phyloP scores from a whole-genome alignment of 2,888 invertebrate genomes.

The Hecatera dysodea region DNA sequence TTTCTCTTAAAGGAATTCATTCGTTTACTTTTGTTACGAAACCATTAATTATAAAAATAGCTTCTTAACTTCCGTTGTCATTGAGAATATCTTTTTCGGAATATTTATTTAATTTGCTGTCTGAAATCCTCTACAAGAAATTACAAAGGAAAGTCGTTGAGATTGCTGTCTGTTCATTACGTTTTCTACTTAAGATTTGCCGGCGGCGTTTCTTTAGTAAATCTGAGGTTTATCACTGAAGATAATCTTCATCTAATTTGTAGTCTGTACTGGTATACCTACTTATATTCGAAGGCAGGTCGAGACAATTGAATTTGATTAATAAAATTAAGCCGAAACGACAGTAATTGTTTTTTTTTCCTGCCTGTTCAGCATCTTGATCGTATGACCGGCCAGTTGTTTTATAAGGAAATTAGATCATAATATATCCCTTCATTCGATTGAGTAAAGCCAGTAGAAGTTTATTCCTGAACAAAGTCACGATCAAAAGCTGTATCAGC shows the following conservation, averaged over 20 bases:
- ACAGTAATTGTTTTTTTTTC: background rate
- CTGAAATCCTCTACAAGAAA: conserved; percentile 17
- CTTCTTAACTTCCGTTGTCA: background rate
- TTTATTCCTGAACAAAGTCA: background rate
- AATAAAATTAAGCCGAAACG: conserved; percentile 2
- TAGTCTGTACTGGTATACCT: background rate
- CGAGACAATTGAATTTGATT: background rate
- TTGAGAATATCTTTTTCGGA: conserved; percentile 8
- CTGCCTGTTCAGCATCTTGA: background rate
- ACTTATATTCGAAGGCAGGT: background rate
- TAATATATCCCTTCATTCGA: background rate
- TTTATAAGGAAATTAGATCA: background rate
- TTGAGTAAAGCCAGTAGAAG: background rate
- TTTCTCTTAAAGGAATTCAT: conserved; percentile 11
- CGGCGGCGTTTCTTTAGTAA: conserved; percentile 32
- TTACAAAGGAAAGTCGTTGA: conserved; percentile 31
- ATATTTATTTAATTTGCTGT: conserved; percentile 31
- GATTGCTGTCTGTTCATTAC: conserved; percentile 22
- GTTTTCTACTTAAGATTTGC: conserved; percentile 38
- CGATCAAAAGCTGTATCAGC: conserved; percentile 6
- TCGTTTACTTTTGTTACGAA: conserved; percentile 14
- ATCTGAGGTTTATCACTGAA: background rate
- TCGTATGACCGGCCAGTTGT: background rate
- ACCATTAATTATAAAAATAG: conserved; percentile 12
- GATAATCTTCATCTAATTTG: conserved; percentile 30